Evolutionary conservation across 2,113 vertebrate species (phyloP).

Genomic region (Melospiza georgiana): DNA sequence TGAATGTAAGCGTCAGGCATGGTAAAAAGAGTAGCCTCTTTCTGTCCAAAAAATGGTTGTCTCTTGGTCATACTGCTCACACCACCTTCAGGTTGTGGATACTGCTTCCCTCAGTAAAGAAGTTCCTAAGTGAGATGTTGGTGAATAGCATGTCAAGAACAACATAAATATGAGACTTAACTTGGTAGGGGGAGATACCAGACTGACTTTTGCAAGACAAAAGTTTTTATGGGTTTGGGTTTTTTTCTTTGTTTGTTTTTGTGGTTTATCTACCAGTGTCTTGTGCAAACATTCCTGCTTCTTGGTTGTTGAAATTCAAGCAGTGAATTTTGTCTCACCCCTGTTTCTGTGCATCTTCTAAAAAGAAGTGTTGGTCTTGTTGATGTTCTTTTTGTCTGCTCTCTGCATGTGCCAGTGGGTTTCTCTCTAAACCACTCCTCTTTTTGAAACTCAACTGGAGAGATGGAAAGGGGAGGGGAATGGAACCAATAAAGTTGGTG

Average conservation of each 20-base stretch:
- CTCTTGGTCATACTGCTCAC: background rate
- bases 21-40: background rate
- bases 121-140: background rate
- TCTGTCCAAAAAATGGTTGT: background rate
- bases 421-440: background rate
- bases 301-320: background rate
- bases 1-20: background rate
- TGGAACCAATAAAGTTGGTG: background rate
- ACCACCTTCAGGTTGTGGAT: background rate
- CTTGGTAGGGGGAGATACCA: background rate
- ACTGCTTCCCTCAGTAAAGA: background rate
- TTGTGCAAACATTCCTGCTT: background rate
- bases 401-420: background rate
- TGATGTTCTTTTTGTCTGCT: background rate
- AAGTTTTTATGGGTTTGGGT: background rate
- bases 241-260: background rate
- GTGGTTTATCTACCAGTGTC: background rate
- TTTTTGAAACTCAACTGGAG: background rate
- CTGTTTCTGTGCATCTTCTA: background rate
- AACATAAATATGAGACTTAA: background rate
- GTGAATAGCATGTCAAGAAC: background rate
- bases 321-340: background rate
- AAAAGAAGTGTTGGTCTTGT: background rate
- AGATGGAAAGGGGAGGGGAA: background rate
- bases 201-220: background rate